Percentiles rank a stretch among this genome's conserved stretches.
Evolutionary conservation across 2,888 invertebrate species (phyloP).

Genomic region (Suillia variegata): DNA sequence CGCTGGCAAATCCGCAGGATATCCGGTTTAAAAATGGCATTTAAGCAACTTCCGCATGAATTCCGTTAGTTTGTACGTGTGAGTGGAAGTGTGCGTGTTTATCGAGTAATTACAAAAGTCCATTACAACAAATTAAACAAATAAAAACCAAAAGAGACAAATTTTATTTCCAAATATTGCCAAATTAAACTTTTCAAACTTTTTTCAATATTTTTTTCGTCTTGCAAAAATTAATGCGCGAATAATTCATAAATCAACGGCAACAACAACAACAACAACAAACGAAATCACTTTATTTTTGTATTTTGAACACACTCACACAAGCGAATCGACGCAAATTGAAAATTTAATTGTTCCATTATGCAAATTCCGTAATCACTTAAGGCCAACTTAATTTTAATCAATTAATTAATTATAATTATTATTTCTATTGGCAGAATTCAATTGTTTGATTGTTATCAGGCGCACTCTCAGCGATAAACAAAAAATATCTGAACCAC

Average conservation of each 20-base stretch:
- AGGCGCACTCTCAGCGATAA: background rate
- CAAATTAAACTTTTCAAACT: background rate
- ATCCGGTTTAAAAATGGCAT: constrained; percentile 32
- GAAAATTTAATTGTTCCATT: background rate
- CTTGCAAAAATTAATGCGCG: too few species aligned
- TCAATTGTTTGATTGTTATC: constrained; percentile 22
- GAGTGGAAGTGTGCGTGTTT: background rate
- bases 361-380: constrained; percentile 6
- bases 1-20: constrained; percentile 40
- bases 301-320: background rate
- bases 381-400: constrained; percentile 12
- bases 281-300: too few species aligned
- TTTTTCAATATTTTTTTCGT: background rate
- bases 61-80: constrained; percentile 20
- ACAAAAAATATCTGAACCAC: too few species aligned
- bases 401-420: constrained; percentile 34
- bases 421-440: constrained; percentile 34
- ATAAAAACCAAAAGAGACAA: background rate
- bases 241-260: too few species aligned
- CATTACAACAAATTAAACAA: background rate
- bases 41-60: constrained; percentile 33
- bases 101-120: too few species aligned
- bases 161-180: background rate
- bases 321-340: background rate
- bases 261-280: too few species aligned